A percentile compares a stretch with the other conserved stretches of the same genome.
Conservation (phyloP, 2,888 invertebrate genomes). For the Sinohyriopsis cumingii region DNA sequence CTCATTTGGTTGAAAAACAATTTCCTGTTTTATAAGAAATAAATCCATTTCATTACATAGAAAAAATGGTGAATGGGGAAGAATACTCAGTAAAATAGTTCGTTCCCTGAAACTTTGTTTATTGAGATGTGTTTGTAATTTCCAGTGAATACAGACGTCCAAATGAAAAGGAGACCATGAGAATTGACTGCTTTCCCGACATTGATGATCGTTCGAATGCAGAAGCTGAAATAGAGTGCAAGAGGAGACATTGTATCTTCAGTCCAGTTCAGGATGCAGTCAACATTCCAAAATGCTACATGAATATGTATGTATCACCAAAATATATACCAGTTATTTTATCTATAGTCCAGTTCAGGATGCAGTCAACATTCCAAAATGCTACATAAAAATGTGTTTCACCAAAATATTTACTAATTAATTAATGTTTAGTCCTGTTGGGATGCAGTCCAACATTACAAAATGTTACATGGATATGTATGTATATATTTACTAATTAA, state of each 20-base stretch:
- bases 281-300: conserved; percentile 40
- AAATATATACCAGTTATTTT: background rate
- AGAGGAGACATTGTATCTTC: conserved; percentile 37
- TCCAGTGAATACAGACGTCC: conserved; percentile 21
- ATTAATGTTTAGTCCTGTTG: conserved; percentile 22
- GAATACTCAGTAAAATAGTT: no score
- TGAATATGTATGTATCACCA: conserved; percentile 26
- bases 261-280: conserved; percentile 11
- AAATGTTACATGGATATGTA: conserved; percentile 41
- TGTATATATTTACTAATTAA: background rate
- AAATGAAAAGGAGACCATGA: conserved; percentile 18
- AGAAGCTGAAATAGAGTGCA: conserved; percentile 19
- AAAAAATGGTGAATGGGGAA: no score
- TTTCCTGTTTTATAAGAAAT: background rate
- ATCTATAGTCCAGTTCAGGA: conserved; percentile 22
- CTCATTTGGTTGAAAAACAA: background rate
- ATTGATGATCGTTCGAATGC: conserved; percentile 8
- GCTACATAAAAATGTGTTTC: conserved; percentile 34
- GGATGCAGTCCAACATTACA: conserved; percentile 28
- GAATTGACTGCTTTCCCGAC: conserved; percentile 47
- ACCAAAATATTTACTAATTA: background rate
- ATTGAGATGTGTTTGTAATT: background rate
- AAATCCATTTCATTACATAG: no score
- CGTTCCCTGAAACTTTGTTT: background rate
- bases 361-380: conserved; percentile 32